Percentiles rank a stretch among this genome's conserved stretches.
These are phyloP conservation scores for Crotalus tigris DNA, from an alignment of 2,113 vertebrate species.

Conservation along the genomic window DNA sequence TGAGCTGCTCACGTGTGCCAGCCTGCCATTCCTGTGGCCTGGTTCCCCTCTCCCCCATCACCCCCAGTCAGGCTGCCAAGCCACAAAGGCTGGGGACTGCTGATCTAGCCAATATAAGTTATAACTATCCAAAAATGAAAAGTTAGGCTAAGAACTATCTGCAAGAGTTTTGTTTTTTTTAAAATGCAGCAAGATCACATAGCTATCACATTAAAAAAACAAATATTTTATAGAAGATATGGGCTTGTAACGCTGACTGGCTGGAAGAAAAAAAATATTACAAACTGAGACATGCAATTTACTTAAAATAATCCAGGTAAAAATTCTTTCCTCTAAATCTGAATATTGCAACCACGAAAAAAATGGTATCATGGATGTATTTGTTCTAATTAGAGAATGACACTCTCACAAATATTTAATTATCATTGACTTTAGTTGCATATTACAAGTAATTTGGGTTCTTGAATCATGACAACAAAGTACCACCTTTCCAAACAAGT, in stretches of 20 bases:
- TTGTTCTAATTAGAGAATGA: background rate
- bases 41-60: no score
- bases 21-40: no score
- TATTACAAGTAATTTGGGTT: background rate
- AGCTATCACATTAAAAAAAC: no score
- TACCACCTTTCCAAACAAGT: background rate
- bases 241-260: background rate
- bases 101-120: background rate
- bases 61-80: no score
- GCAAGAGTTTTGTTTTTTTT: no score
- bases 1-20: no score
- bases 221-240: background rate
- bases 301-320: background rate
- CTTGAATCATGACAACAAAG: background rate
- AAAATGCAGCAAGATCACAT: no score
- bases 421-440: background rate
- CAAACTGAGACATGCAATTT: background rate
- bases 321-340: background rate
- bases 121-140: background rate
- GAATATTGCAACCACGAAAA: background rate
- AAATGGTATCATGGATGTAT: background rate
- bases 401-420: background rate
- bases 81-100: no score
- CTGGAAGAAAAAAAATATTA: background rate
- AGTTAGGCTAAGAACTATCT: background rate